phyloP scores from a whole-genome alignment of 2,113 vertebrate species.

The Pseudonaja textilis region DNA sequence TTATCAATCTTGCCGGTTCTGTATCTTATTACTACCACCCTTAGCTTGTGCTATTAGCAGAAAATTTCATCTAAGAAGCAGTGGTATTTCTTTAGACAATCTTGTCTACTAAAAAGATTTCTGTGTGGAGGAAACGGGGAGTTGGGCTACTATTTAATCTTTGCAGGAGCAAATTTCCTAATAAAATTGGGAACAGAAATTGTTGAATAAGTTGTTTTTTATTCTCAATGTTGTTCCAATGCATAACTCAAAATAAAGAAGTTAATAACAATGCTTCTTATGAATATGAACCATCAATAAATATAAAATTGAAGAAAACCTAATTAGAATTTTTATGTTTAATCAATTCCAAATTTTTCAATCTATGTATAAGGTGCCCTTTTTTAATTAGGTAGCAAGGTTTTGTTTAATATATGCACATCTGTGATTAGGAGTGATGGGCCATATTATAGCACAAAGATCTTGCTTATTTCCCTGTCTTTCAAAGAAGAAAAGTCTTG shows the following conservation, averaged over 20 bases:
- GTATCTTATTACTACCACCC: background rate
- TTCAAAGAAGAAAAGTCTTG: background rate
- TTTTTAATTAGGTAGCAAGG: background rate
- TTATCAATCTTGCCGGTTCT: background rate
- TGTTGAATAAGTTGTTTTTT: background rate
- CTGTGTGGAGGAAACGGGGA: background rate
- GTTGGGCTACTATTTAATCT: background rate
- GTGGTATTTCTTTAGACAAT: background rate
- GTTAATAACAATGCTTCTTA: background rate
- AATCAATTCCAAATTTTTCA: background rate
- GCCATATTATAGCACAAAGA: background rate
- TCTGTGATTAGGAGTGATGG: background rate
- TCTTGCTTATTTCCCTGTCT: background rate
- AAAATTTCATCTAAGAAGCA: background rate
- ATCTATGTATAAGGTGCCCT: background rate
- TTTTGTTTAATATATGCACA: background rate
- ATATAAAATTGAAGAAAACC: background rate
- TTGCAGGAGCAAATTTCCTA: background rate
- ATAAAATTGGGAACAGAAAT: background rate
- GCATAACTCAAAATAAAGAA: background rate
- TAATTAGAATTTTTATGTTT: background rate
- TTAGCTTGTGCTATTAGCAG: background rate
- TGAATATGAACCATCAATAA: background rate
- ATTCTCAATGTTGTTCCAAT: background rate
- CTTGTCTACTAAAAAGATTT: background rate